Evolutionary conservation across 2,888 invertebrate species (phyloP), one percentile per base, ranked within the genome.

Genomic region (Hofmannophila pseudospretella): DNA sequence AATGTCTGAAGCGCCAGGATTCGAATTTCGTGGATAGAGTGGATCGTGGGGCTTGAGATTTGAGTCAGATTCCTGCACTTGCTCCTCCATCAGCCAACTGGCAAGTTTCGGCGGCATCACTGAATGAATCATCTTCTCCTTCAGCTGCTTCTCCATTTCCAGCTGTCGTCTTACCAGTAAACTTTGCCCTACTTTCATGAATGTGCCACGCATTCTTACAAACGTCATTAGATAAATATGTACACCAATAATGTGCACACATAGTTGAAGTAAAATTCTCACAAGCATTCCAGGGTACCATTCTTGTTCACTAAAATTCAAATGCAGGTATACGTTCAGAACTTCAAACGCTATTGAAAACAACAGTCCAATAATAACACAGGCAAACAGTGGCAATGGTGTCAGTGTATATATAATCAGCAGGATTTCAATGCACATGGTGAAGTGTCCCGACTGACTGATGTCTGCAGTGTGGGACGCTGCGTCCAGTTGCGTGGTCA

Each of bases 91-190:
- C 35, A 96, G 71, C 93, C 94, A 95, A 51, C 92, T 90, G 2
- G 97, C 96, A 1, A 97, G 94, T 65, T 93, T 94, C 0, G 96
- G 96, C 5, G 98, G 98, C 98, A 98, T 98, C 40, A 99, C 95
- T 13, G 97, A 98, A 69, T 95, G 95, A 55, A 97, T 97, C 97
- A 98, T 98, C 72, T 97, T 96, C 72, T 98, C 97, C 72, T 98
- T 98, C 29, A 98, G 87, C 65, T 95, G 94, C 59, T 96, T 97
- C 70, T 98, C 98, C 88, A 95, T 91, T 77, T 97, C 96, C 40
- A 98, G 80, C 68, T 98, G 97, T 34, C 94, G 89, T 19, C 96
- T 89, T 3, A 97, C 97, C 41, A 98, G 84, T 42, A 97, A 84
- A 57, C 97, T 96, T 72, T 98, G 97, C 1, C 98, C 97, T 34